Conservation (phyloP, 2,888 invertebrate species). For the Andrena marginata region DNA sequence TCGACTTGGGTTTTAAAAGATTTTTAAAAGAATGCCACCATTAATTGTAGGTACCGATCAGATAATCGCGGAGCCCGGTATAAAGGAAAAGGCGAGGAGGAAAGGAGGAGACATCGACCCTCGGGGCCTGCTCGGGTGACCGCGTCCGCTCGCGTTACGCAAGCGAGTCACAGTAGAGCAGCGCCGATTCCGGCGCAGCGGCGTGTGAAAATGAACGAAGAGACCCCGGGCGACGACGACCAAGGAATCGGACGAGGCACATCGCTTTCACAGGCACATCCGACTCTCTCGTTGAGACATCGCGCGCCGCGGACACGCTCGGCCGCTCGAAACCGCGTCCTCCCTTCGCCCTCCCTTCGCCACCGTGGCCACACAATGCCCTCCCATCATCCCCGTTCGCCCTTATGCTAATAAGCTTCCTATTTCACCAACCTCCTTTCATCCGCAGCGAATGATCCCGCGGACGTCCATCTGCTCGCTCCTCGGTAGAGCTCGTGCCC, state of each 20-base stretch:
- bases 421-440: constrained; percentile 73
- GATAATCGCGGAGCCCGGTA: neutral
- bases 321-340: constrained; percentile 72
- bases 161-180: constrained; percentile 67
- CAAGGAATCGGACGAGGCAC: constrained; percentile 55
- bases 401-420: constrained; percentile 77
- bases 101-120: constrained; percentile 50
- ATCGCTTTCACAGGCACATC: constrained; percentile 74
- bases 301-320: constrained; percentile 75
- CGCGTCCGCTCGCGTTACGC: constrained; percentile 67
- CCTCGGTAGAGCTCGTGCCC: neutral
- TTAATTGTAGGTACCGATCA: neutral
- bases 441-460: constrained; percentile 64
- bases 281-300: constrained; percentile 79
- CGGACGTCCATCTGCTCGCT: neutral
- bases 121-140: constrained; percentile 66
- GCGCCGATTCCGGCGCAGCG: constrained; percentile 70
- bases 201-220: constrained; percentile 77
- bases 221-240: constrained; percentile 56
- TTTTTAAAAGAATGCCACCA: neutral
- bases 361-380: constrained; percentile 59
- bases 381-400: constrained; percentile 45
- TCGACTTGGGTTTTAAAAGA: neutral
- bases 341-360: constrained; percentile 38
- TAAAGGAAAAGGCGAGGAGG: constrained; percentile 19